Percentiles rank a stretch among this genome's conserved stretches.
Conservation (phyloP, 1,140 invertebrate genomes). For the Drosophila azteca region DNA sequence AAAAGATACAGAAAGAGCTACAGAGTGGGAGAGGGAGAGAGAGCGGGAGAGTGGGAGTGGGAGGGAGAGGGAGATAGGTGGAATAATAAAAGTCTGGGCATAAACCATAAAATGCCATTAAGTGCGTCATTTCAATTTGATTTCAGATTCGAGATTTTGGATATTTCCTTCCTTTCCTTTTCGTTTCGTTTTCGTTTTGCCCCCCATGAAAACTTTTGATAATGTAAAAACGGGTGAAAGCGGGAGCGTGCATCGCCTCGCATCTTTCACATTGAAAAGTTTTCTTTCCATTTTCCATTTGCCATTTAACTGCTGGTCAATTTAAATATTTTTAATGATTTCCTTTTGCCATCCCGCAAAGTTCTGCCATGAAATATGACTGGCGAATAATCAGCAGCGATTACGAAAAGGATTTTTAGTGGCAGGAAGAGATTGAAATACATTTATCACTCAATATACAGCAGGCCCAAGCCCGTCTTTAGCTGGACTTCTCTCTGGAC, state of each 20-base stretch:
- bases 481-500: no score
- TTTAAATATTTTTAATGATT: slow-evolving; percentile 48
- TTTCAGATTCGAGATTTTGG: slow-evolving; percentile 53
- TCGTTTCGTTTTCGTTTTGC: no score
- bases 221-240: neutral
- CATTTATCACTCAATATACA: slow-evolving; percentile 46
- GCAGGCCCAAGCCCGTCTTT: no score
- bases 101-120: slow-evolving; percentile 79
- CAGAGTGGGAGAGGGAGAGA: slow-evolving; percentile 1
- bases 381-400: slow-evolving; percentile 13
- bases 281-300: slow-evolving; percentile 7
- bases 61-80: slow-evolving; percentile 17
- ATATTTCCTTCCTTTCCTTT: slow-evolving; percentile 17
- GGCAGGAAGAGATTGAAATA: slow-evolving; percentile 35
- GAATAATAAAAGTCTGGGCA: slow-evolving; percentile 69
- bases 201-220: neutral
- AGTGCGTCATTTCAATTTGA: slow-evolving; percentile 81
- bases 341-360: slow-evolving; percentile 27
- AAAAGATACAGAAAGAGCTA: slow-evolving; percentile 3
- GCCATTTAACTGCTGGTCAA: slow-evolving; percentile 19
- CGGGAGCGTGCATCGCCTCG: neutral
- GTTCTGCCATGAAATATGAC: slow-evolving; percentile 18
- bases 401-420: slow-evolving; percentile 6
- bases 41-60: neutral
- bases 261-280: slow-evolving; percentile 24